Evolutionary conservation across 53 echinoderm and acorn worm species (phyloP).

Genomic region (Astropecten irregularis): DNA sequence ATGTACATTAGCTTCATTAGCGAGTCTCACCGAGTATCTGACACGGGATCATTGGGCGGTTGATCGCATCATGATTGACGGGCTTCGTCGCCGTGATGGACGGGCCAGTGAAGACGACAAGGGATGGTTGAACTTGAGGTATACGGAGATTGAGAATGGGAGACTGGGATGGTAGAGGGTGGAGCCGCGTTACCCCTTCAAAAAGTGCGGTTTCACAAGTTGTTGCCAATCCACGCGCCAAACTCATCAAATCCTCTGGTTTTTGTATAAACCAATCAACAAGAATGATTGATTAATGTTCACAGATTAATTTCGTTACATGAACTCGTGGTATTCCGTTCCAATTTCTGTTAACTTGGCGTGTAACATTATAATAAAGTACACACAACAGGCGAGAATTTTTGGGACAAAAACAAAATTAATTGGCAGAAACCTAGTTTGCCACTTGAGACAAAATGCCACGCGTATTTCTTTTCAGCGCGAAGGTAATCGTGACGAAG

Average conservation of each 20-base stretch:
- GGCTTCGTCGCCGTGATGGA: neutral
- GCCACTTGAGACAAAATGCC: no score
- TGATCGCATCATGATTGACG: slow-evolving; percentile 30
- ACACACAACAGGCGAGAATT: no score
- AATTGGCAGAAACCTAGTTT: no score
- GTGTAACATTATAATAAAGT: no score
- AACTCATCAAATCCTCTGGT: neutral
- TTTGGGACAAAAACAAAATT: no score
- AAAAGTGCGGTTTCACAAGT: slow-evolving; percentile 35
- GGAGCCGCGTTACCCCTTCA: neutral
- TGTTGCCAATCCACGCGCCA: neutral
- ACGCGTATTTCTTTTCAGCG: no score
- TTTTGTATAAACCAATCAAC: neutral
- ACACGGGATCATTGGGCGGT: neutral
- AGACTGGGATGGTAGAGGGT: no score
- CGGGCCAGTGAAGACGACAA: neutral
- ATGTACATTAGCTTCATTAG: slow-evolving; percentile 47
- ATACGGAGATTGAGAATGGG: neutral
- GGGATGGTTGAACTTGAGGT: neutral
- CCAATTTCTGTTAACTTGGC: no score
- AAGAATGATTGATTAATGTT: no score
- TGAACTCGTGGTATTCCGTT: no score
- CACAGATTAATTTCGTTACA: no score
- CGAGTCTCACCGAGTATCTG: slow-evolving; percentile 12
- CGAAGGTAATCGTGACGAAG: no score